Conservation (phyloP, 2,113 vertebrate species). For the Regulus satrapa region DNA sequence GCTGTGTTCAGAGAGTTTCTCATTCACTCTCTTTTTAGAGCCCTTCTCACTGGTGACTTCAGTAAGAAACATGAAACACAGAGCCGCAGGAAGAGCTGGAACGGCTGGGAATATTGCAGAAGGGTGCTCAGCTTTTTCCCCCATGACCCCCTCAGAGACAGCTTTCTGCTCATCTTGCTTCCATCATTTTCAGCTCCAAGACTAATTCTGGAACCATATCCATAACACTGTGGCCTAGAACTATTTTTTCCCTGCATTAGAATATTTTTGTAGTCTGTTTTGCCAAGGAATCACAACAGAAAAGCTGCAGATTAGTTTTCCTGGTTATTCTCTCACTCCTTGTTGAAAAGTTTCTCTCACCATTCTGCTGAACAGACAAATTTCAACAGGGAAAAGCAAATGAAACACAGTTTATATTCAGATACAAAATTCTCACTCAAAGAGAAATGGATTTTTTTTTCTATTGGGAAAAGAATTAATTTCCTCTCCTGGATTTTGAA, state of each 20-base stretch:
- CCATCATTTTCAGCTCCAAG: neutral
- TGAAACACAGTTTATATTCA: neutral
- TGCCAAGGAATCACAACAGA: neutral
- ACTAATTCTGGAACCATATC: neutral
- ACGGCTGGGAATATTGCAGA: neutral
- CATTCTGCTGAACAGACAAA: neutral
- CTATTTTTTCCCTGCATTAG: neutral
- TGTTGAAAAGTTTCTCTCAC: neutral
- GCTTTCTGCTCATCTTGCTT: neutral
- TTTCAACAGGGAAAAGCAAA: neutral
- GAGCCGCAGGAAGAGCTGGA: neutral
- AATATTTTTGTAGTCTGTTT: neutral
- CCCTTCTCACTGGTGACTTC: neutral
- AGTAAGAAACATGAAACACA: neutral
- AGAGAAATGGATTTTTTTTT: neutral
- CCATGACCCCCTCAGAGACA: neutral
- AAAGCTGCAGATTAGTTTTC: neutral
- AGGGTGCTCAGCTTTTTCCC: neutral
- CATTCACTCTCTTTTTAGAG: neutral
- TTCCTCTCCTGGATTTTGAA: neutral
- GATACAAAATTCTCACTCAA: neutral
- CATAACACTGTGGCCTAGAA: neutral
- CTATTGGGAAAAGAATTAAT: neutral
- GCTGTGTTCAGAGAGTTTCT: neutral
- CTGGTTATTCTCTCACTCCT: neutral